A percentile compares a stretch with the other conserved stretches of the same genome.
Evolutionary conservation across 37 sponge, comb jelly and placozoan genomes (phyloP).

Genomic region (Bolinopsis microptera): DNA sequence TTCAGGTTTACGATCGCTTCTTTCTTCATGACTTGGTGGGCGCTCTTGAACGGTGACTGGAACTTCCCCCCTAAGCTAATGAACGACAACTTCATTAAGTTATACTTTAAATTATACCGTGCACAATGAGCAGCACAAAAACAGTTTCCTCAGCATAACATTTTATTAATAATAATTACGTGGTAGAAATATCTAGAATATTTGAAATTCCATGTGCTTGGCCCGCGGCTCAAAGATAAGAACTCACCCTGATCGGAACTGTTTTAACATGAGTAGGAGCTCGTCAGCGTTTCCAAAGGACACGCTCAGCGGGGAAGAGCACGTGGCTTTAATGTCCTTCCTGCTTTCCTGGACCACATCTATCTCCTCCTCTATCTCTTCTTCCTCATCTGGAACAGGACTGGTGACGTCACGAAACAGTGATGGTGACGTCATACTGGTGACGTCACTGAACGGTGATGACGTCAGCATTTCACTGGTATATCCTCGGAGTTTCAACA

Average conservation of each 20-base stretch:
- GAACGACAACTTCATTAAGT: too few relatives aligned
- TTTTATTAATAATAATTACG: not conserved
- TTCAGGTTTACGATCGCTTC: slow-evolving; percentile 27
- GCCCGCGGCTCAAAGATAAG: too few relatives aligned
- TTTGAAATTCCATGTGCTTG: too few relatives aligned
- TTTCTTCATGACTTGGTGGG: slow-evolving; percentile 57
- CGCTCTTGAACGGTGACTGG: slow-evolving; percentile 50
- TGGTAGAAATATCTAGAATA: not conserved
- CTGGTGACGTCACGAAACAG: not conserved
- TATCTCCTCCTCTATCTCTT: slow-evolving; percentile 64
- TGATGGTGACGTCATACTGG: not conserved
- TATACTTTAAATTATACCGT: too few relatives aligned
- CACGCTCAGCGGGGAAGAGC: slow-evolving; percentile 56
- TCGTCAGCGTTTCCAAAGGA: slow-evolving; percentile 65
- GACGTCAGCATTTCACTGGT: not conserved
- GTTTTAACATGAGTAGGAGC: slow-evolving; percentile 55
- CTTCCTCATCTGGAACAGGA: slow-evolving; percentile 22
- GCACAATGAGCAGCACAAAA: not conserved
- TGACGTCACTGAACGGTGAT: not conserved
- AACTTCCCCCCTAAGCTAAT: slow-evolving; percentile 59
- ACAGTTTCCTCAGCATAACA: not conserved
- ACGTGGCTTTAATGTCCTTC: slow-evolving; percentile 58
- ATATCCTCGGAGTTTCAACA: too few relatives aligned
- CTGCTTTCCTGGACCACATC: slow-evolving; percentile 66
- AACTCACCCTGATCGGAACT: slow-evolving; percentile 55